Evolutionary conservation across 1,140 invertebrate species (phyloP).

Genomic region (Solenopsis invicta): DNA sequence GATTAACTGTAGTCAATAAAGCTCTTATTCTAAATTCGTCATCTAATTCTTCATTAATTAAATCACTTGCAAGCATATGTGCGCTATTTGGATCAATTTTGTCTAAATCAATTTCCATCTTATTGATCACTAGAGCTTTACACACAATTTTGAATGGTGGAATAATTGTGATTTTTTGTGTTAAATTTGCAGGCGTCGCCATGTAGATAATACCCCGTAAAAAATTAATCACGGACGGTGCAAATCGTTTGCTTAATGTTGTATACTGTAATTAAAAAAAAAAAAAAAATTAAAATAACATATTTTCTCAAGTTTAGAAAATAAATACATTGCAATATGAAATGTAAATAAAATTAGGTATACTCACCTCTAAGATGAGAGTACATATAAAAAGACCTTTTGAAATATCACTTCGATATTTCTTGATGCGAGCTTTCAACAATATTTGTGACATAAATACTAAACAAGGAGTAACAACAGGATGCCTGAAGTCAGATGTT

Average conservation of each 20-base stretch:
- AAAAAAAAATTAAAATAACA: slow-evolving; percentile 47
- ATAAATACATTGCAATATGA: neutral
- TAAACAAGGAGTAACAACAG: slow-evolving; percentile 93
- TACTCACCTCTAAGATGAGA: slow-evolving; percentile 90
- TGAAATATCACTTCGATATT: slow-evolving; percentile 89
- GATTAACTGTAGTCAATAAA: slow-evolving; percentile 86
- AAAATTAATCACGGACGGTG: slow-evolving; percentile 93
- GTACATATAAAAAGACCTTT: slow-evolving; percentile 93
- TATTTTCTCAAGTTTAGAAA: neutral
- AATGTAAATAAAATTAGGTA: slow-evolving; percentile 62
- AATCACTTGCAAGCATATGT: slow-evolving; percentile 86
- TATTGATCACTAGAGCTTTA: slow-evolving; percentile 88
- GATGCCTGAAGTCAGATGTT: slow-evolving; percentile 95
- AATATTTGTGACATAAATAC: slow-evolving; percentile 95
- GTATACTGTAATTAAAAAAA: slow-evolving; percentile 89
- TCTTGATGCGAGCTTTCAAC: slow-evolving; percentile 88
- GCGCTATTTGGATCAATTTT: slow-evolving; percentile 79
- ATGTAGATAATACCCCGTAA: slow-evolving; percentile 91
- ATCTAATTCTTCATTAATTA: slow-evolving; percentile 86
- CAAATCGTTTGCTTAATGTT: slow-evolving; percentile 92
- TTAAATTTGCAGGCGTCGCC: slow-evolving; percentile 87
- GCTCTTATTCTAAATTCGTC: slow-evolving; percentile 89
- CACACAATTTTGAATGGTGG: slow-evolving; percentile 89
- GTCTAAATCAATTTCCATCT: slow-evolving; percentile 75
- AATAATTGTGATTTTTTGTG: slow-evolving; percentile 88